phyloP scores from a whole-genome alignment of 2,797 vertebrate genomes.

The Manis javanica region DNA sequence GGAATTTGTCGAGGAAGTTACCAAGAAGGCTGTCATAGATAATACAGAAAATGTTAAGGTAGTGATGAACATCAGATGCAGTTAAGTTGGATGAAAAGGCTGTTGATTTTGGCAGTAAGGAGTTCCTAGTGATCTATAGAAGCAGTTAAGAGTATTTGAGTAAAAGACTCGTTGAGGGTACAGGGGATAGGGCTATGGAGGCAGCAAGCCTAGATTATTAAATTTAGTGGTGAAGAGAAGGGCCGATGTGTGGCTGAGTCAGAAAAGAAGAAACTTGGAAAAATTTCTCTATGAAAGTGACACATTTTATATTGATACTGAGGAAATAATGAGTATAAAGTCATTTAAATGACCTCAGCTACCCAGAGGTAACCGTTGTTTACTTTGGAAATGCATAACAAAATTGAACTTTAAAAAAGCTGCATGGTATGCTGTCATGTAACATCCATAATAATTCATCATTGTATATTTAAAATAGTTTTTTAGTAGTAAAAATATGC shows the following conservation, averaged over 20 bases:
- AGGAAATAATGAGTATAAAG: neutral
- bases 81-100: neutral
- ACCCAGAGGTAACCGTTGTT: neutral
- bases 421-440: neutral
- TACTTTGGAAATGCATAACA: neutral
- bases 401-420: neutral
- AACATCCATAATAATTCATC: neutral
- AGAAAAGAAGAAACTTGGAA: neutral
- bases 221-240: neutral
- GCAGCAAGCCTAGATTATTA: neutral
- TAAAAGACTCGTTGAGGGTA: neutral
- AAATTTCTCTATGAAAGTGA: neutral
- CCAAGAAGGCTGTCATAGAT: neutral
- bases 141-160: neutral
- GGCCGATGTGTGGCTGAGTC: neutral
- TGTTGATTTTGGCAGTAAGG: neutral
- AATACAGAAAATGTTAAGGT: neutral
- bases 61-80: no score
- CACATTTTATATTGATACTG: neutral
- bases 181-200: neutral
- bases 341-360: neutral
- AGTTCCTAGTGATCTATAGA: neutral
- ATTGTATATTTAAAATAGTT: neutral
- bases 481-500: neutral
- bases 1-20: neutral